Percentiles rank a stretch among this genome's conserved stretches.
Conservation (phyloP, 2,113 vertebrate species). For the Pseudorasbora parva region DNA sequence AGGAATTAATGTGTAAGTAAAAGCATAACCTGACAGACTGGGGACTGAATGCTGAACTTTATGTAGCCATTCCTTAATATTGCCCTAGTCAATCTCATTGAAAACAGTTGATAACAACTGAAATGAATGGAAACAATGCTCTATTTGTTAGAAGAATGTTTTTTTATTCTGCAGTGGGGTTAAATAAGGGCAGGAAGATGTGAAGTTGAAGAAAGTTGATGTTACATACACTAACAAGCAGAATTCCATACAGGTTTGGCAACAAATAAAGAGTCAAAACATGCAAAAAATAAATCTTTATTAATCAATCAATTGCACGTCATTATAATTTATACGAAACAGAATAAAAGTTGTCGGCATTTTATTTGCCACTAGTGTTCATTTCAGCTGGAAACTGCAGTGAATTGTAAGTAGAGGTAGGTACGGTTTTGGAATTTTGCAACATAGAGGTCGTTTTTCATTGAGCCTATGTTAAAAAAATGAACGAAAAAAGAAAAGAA, state of each 20-base stretch:
- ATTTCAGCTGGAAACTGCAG: too few species aligned
- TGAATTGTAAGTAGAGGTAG: too few species aligned
- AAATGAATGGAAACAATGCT: neutral
- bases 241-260: neutral
- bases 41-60: slow-evolving; percentile 13
- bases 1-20: slow-evolving; percentile 38
- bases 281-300: neutral
- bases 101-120: slow-evolving; percentile 19
- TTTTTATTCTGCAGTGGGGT: neutral
- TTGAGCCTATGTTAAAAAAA: neutral
- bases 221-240: neutral
- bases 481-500: neutral
- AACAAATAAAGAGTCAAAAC: neutral
- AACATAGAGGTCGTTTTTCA: neutral
- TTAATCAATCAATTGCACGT: neutral
- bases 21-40: neutral
- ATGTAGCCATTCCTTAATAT: neutral
- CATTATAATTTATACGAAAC: neutral
- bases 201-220: neutral
- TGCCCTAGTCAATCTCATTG: neutral
- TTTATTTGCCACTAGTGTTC: too few species aligned
- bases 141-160: neutral
- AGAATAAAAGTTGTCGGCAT: neutral
- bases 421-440: too few species aligned
- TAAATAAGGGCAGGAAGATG: slow-evolving; percentile 3